These are phyloP conservation scores for Dendrolimus kikuchii DNA, from an alignment of 1,140 invertebrate genomes.

Conservation along the genomic window DNA sequence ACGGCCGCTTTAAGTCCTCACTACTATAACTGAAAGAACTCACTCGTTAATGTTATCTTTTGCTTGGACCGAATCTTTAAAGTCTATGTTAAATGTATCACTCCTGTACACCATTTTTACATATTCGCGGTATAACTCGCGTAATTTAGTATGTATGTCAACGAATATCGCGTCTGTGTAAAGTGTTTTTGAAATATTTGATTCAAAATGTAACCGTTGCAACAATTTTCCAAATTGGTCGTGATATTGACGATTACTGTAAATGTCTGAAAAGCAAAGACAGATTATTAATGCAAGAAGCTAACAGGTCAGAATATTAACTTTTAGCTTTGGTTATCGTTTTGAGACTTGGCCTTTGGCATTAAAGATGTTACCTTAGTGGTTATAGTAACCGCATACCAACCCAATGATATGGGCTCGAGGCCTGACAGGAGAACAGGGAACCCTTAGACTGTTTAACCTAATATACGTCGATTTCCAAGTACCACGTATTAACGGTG, in stretches of 20 bases:
- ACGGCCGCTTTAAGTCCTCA: neutral
- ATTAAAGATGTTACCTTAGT: too few relatives aligned
- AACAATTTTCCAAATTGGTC: conserved; percentile 74
- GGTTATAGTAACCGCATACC: too few relatives aligned
- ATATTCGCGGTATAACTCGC: conserved; percentile 68
- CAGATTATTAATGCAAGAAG: conserved; percentile 1
- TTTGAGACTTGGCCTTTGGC: too few relatives aligned
- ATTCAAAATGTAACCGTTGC: conserved; percentile 37
- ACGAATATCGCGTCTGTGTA: conserved; percentile 76
- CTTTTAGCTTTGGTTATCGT: too few relatives aligned
- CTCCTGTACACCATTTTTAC: conserved; percentile 72
- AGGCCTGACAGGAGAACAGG: too few relatives aligned
- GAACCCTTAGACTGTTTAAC: too few relatives aligned
- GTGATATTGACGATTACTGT: conserved; percentile 73
- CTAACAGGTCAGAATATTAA: neutral
- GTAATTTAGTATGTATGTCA: conserved; percentile 69
- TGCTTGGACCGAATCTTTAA: conserved; percentile 59
- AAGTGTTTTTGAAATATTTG: conserved; percentile 31
- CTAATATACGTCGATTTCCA: too few relatives aligned
- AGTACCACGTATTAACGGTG: too few relatives aligned
- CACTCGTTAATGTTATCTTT: conserved; percentile 74
- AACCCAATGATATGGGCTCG: too few relatives aligned
- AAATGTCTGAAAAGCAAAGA: conserved; percentile 57
- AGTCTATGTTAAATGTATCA: conserved; percentile 75
- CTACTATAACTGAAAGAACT: conserved; percentile 16